These are phyloP conservation scores for Tetragonula clypearis DNA, from an alignment of 1,140 invertebrate species.

Conservation along the genomic window DNA sequence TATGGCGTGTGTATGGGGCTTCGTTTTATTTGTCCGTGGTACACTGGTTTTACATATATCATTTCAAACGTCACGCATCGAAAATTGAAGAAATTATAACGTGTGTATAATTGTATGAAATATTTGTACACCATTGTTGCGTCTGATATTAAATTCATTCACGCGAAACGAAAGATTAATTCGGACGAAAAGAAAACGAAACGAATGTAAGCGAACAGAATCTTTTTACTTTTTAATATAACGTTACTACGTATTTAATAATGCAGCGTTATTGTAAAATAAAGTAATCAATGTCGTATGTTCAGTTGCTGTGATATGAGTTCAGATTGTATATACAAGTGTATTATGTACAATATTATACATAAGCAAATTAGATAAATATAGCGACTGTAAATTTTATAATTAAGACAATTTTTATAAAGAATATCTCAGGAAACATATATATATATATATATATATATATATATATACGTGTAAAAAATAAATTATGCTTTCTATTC, in stretches of 20 bases:
- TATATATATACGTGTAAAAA: neutral
- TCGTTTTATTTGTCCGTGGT: constrained; percentile 34
- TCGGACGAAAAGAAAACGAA: too few species aligned
- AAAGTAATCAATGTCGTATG: neutral
- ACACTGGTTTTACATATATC: neutral
- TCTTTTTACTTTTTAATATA: neutral
- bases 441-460: too few species aligned
- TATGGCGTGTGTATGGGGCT: constrained; percentile 10
- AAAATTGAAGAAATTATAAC: constrained; percentile 18
- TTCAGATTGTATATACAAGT: neutral
- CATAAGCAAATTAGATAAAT: neutral
- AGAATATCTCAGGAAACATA: neutral
- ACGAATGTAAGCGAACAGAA: neutral
- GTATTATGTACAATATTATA: neutral
- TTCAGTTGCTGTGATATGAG: constrained; percentile 1
- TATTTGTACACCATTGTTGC: neutral
- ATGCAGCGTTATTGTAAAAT: neutral
- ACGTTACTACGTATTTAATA: neutral
- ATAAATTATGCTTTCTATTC: neutral
- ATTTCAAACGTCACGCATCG: neutral
- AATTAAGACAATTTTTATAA: neutral
- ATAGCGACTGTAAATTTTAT: neutral
- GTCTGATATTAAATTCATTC: neutral
- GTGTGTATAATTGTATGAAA: neutral
- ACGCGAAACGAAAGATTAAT: neutral